Percentiles rank a stretch among this genome's conserved stretches.
phyloP scores from a whole-genome alignment of 1,140 invertebrate species.

The Drosophila prosaltans region DNA sequence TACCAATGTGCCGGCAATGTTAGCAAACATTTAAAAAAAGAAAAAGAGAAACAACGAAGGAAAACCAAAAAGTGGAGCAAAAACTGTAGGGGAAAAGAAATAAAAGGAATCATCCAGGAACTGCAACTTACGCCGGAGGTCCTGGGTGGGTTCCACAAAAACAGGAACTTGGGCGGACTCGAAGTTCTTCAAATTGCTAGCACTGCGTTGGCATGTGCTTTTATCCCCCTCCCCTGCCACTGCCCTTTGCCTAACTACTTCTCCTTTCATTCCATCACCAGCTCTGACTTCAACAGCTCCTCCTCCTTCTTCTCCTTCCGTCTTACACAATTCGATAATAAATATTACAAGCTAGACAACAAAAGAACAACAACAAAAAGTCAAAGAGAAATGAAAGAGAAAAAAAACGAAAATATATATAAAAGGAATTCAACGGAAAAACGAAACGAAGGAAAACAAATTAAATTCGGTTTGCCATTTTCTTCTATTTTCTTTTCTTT shows the following conservation, averaged over 20 bases:
- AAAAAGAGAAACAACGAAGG: constrained; percentile 20
- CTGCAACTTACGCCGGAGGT: constrained; percentile 60
- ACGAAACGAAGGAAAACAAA: constrained; percentile 76
- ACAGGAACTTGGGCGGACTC: constrained; percentile 37
- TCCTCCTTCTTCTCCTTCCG: background rate
- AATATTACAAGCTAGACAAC: constrained; percentile 79
- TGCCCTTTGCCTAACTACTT: constrained; percentile 11
- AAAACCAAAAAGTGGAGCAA: background rate
- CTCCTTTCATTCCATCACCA: constrained; percentile 3
- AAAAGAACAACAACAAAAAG: constrained; percentile 43
- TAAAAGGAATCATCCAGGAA: constrained; percentile 44
- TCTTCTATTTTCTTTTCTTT: constrained; percentile 45
- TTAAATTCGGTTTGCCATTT: constrained; percentile 76
- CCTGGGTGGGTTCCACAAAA: constrained; percentile 37
- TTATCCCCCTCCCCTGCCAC: background rate
- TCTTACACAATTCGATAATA: constrained; percentile 75
- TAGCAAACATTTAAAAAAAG: constrained; percentile 70
- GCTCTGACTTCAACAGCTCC: background rate
- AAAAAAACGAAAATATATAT: constrained; percentile 25
- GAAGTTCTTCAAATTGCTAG: constrained; percentile 65
- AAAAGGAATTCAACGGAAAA: constrained; percentile 63
- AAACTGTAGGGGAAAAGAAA: constrained; percentile 15
- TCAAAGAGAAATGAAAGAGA: constrained; percentile 55
- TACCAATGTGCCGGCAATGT: constrained; percentile 71
- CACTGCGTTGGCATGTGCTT: constrained; percentile 62